Base-by-base conservation (phyloP, 2,888 invertebrate species). In the Cataglyphis rosenhaueri region DNA sequence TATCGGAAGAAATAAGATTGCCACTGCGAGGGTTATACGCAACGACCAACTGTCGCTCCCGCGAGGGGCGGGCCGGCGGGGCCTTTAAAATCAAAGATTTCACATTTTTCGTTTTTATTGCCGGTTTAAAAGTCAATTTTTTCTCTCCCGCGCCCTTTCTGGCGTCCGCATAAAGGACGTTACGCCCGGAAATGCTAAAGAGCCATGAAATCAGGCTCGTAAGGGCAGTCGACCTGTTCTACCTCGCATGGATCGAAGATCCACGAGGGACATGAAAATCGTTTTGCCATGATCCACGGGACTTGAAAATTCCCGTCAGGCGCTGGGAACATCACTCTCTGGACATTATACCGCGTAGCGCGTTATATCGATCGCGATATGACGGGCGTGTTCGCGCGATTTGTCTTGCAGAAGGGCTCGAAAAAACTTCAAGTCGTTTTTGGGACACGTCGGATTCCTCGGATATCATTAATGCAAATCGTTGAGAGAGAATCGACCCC, bases 101-200 rank as follows among this genome's bases (percentile, higher is more conserved):
- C 91, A 91, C 92, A 91, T 93, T 93, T 92, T 92, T 90, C 91
- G 88, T 83, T 94, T 94, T 94, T 94, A 94, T 93, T 94, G 94
- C 91, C 92, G 92, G 92, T 94, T 94, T 94, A 93, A 94, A 94
- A 93, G 91, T 90, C 93, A 91, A 93, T 94, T 91, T 92, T 93
- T 92, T 89, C 85, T 71, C 66, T 41, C 64, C 76, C 57, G 29
- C 81, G 76, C 66, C 75, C 79, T 65, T 52, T 52, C 32, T 59
- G 79, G 62, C 75, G 88, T 87, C 86, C 90, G 88, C 86, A 88
- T 86, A 88, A 83, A 84, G 88, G 84, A 84, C 85, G 86, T 86
- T 87, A 81, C 88, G 85, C 88, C n/a, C 70, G 82, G 85, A 89
- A 88, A 86, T 88, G 89, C 89, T 89, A 90, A 89, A 84, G 86